Evolutionary conservation across 2,888 invertebrate species (phyloP).

Genomic region (Apamea sordens): DNA sequence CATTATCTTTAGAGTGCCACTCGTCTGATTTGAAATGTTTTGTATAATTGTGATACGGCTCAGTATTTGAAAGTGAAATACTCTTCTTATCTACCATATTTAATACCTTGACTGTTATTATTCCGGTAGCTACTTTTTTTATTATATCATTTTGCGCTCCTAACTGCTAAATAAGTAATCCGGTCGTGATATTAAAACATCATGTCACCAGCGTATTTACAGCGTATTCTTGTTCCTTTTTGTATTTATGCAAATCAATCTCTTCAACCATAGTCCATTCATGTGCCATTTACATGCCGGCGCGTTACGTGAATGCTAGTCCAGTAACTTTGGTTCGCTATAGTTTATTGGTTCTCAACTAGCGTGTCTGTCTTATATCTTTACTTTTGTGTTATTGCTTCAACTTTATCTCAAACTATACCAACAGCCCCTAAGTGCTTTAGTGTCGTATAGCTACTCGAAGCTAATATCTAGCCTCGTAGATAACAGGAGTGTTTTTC

Average conservation of each 20-base stretch:
- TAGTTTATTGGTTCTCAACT: conserved; percentile 52
- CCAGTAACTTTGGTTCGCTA: conserved; percentile 49
- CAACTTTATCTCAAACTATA: conserved; percentile 70
- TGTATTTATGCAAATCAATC: conserved; percentile 68
- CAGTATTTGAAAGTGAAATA: conserved; percentile 55
- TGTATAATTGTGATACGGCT: conserved; percentile 54
- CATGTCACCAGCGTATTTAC: conserved; percentile 45
- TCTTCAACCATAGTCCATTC: conserved; percentile 68
- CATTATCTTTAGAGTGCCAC: conserved; percentile 62
- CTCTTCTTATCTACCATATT: conserved; percentile 52
- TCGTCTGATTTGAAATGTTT: conserved; percentile 63
- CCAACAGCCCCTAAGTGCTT: conserved; percentile 70
- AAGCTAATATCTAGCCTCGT: conserved; percentile 67
- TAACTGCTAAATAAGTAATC: conserved; percentile 30
- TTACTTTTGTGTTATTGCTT: conserved; percentile 65
- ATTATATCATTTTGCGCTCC: conserved; percentile 28
- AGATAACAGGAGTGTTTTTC: conserved; percentile 82
- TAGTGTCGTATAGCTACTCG: conserved; percentile 70
- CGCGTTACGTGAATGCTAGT: conserved; percentile 48
- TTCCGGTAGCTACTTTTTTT: conserved; percentile 31
- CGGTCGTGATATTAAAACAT: conserved; percentile 48
- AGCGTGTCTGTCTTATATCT: conserved; percentile 68
- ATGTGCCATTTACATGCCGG: conserved; percentile 70
- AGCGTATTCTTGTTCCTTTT: conserved; percentile 56
- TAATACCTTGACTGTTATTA: conserved; percentile 36